Conservation (phyloP, 2,113 vertebrate species). For the Anolis carolinensis region DNA sequence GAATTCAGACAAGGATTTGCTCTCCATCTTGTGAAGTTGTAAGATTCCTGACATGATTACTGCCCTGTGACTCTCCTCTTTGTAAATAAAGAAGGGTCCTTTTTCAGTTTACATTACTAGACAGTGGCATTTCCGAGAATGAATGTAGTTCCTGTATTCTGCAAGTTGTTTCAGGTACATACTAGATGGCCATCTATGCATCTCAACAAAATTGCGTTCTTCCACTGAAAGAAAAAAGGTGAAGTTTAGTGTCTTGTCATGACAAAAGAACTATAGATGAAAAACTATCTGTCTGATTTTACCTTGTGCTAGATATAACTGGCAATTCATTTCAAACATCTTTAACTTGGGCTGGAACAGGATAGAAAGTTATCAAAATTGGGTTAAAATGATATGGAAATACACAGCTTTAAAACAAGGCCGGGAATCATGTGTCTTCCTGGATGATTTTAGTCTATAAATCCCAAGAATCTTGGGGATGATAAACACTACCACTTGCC, state of each 20-base stretch:
- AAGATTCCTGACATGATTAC: slow-evolving; percentile 10
- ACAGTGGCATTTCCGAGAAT: slow-evolving; percentile 90
- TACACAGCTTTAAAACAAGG: too few relatives aligned
- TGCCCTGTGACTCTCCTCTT: not conserved
- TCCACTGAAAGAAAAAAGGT: slow-evolving; percentile 80
- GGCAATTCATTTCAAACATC: not conserved
- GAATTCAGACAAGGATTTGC: not conserved
- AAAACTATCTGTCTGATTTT: not conserved
- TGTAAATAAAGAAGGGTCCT: not conserved
- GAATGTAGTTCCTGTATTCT: slow-evolving; percentile 90
- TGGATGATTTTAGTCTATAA: too few relatives aligned
- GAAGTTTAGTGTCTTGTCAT: not conserved
- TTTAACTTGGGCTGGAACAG: not conserved
- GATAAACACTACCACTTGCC: not conserved
- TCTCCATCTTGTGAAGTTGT: slow-evolving; percentile 18
- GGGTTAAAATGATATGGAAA: not conserved
- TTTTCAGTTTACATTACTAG: slow-evolving; percentile 83
- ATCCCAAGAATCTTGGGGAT: too few relatives aligned
- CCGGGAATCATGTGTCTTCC: too few relatives aligned
- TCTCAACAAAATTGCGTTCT: slow-evolving; percentile 91
- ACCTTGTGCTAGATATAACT: not conserved
- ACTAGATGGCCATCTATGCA: slow-evolving; percentile 91
- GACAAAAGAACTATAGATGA: not conserved
- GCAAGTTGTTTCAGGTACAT: slow-evolving; percentile 94
- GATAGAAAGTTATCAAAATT: not conserved